A percentile compares a stretch with the other conserved stretches of the same genome.
These are phyloP conservation scores for Rhincodon typus DNA, from an alignment of 2,797 vertebrate genomes.

Conservation along the genomic window DNA sequence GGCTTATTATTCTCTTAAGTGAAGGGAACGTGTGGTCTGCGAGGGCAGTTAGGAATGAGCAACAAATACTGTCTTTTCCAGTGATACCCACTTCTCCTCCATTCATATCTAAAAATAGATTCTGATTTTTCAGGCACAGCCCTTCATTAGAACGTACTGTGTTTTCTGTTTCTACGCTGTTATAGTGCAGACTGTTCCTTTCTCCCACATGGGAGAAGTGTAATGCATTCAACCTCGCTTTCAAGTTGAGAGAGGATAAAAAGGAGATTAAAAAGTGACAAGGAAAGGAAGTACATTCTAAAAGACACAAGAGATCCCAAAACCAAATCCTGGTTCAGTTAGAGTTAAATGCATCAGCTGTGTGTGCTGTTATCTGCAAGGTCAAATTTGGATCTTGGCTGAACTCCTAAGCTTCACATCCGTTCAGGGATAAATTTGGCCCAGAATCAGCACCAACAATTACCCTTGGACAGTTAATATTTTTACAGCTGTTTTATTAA, in stretches of 20 bases:
- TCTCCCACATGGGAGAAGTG: neutral
- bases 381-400: slow-evolving; percentile 36
- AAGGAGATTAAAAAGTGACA: neutral
- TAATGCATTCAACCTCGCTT: neutral
- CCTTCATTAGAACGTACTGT: neutral
- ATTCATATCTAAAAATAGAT: neutral
- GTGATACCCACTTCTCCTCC: neutral
- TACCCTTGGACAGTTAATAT: slow-evolving; percentile 61
- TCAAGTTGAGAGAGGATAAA: neutral
- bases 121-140: neutral
- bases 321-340: neutral
- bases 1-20: neutral
- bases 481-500: slow-evolving; percentile 78
- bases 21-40: neutral
- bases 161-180: neutral
- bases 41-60: neutral
- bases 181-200: neutral
- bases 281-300: neutral
- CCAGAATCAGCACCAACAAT: slow-evolving; percentile 59
- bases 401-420: slow-evolving; percentile 45
- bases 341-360: slow-evolving; percentile 30
- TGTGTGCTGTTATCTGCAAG: slow-evolving; percentile 17
- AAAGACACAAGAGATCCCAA: neutral
- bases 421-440: slow-evolving; percentile 53
- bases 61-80: neutral